Percentiles rank a stretch among this genome's conserved stretches.
phyloP scores from a whole-genome alignment of 2,888 invertebrate species.

The Melipona bicolor region DNA sequence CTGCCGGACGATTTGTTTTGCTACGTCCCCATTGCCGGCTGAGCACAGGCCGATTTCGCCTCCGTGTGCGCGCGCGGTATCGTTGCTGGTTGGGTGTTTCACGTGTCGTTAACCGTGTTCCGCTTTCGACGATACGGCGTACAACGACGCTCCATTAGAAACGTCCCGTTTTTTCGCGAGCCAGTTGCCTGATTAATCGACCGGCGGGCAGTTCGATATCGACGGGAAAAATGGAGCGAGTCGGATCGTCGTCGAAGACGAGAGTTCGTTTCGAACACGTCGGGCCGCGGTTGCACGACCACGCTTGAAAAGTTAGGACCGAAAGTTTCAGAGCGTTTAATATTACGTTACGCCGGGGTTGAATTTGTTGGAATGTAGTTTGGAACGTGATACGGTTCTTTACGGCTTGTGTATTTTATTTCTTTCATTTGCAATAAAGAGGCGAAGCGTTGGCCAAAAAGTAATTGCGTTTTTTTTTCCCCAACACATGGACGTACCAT shows the following conservation, averaged over 20 bases:
- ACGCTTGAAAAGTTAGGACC: not conserved
- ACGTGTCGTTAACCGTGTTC: slow-evolving; percentile 49
- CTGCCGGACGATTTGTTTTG: slow-evolving; percentile 23
- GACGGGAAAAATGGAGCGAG: not conserved
- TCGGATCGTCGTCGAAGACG: slow-evolving; percentile 12
- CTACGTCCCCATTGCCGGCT: slow-evolving; percentile 25
- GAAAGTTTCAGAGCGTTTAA: not conserved
- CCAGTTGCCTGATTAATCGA: slow-evolving; percentile 35
- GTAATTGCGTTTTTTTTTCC: too few species aligned
- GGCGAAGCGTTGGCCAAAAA: too few species aligned
- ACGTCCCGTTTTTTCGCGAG: slow-evolving; percentile 33
- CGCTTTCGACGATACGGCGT: slow-evolving; percentile 39
- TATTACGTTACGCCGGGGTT: not conserved
- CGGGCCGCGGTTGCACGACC: not conserved
- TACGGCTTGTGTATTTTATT: too few species aligned
- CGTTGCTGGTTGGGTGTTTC: slow-evolving; percentile 32
- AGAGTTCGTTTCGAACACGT: not conserved
- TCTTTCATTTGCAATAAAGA: too few species aligned
- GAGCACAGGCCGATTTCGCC: slow-evolving; percentile 43
- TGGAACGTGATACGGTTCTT: not conserved
- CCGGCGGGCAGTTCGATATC: not conserved
- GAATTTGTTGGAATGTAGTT: not conserved
- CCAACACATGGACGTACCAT: too few species aligned
- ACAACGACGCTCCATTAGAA: slow-evolving; percentile 25
- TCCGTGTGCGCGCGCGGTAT: slow-evolving; percentile 5